Conservation (phyloP, 2,113 vertebrate species). For the Rhodinocichla rosea region DNA sequence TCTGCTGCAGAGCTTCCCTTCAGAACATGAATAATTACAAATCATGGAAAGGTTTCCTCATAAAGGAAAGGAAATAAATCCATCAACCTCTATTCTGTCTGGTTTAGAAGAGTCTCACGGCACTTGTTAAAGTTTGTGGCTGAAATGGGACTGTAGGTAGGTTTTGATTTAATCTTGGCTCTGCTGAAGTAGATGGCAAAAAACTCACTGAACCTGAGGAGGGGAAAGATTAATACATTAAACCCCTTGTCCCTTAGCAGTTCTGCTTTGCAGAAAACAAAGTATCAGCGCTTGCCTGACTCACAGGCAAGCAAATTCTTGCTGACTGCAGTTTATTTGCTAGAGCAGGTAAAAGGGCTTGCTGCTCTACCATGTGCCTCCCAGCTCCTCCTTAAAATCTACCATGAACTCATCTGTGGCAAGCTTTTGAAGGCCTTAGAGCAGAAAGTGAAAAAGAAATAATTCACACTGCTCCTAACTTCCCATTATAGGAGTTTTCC, state of each 20-base stretch:
- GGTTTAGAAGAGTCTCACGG: not conserved
- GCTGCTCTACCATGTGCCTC: not conserved
- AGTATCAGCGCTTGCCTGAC: not conserved
- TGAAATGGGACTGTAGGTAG: not conserved
- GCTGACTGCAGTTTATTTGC: not conserved
- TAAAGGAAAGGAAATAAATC: not conserved
- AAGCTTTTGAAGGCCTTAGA: not conserved
- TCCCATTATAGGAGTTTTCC: not conserved
- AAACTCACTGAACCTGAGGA: not conserved
- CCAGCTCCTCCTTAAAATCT: not conserved
- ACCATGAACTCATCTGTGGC: not conserved
- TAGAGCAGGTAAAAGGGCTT: not conserved
- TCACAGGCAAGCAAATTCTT: not conserved
- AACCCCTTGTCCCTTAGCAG: not conserved
- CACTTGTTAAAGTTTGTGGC: constrained; percentile 3
- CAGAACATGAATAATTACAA: not conserved
- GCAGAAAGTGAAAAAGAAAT: not conserved
- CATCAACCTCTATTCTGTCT: not conserved
- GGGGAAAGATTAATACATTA: not conserved
- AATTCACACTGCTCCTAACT: not conserved
- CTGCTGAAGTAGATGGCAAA: not conserved
- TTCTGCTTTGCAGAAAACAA: not conserved
- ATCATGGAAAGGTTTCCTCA: not conserved
- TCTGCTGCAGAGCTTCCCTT: not conserved
- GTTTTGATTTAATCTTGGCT: constrained; percentile 12